These are phyloP conservation scores for Sarcophaga caerulescens DNA, from an alignment of 2,888 invertebrate species.

Conservation along the genomic window DNA sequence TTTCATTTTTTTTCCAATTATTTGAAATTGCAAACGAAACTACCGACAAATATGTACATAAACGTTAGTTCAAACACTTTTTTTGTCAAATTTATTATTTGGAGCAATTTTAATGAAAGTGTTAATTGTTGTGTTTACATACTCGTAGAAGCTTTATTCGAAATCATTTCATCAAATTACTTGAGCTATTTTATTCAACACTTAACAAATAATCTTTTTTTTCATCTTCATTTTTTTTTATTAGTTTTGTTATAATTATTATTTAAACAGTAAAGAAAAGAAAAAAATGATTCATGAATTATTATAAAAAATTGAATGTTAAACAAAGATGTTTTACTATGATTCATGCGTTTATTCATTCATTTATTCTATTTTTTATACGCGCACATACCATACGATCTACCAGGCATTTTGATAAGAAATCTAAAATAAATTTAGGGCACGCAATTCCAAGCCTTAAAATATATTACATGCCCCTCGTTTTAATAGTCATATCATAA, in stretches of 20 bases:
- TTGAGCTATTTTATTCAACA: background rate
- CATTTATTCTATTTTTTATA: background rate
- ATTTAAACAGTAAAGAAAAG: constrained; percentile 6
- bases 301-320: constrained; percentile 22
- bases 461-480: too few relatives aligned
- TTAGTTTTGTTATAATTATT: constrained; percentile 26
- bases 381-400: background rate
- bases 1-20: too few relatives aligned
- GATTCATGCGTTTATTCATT: constrained; percentile 42
- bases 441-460: constrained; percentile 9
- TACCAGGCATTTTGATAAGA: constrained; percentile 22
- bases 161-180: constrained; percentile 10
- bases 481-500: too few relatives aligned
- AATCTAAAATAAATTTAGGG: constrained; percentile 16
- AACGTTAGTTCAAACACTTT: background rate
- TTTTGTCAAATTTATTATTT: constrained; percentile 9
- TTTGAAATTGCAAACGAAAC: too few relatives aligned
- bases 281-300: constrained; percentile 41
- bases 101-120: constrained; percentile 40
- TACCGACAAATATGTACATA: background rate
- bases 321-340: constrained; percentile 48
- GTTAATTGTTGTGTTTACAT: constrained; percentile 25
- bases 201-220: background rate
- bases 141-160: background rate
- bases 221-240: constrained; percentile 8